Percentiles rank a stretch among this genome's conserved stretches.
Evolutionary conservation across 2,113 vertebrate species (phyloP).

Genomic region (Plecturocebus donacophilus): DNA sequence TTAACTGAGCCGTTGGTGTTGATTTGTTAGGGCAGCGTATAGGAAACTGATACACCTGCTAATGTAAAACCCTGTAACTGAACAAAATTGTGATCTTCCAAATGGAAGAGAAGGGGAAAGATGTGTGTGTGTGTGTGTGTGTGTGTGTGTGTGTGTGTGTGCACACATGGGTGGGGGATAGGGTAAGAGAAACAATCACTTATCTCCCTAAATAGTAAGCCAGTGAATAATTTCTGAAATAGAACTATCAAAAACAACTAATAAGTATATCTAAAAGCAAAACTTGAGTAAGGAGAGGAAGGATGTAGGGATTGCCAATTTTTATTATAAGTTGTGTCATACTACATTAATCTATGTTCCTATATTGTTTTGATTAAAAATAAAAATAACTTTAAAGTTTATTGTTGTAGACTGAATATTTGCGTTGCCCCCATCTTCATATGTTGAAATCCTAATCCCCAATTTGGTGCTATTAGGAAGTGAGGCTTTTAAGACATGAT

Average conservation of each 20-base stretch:
- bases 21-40: neutral
- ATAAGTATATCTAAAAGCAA: neutral
- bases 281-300: neutral
- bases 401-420: neutral
- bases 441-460: neutral
- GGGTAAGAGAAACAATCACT: neutral
- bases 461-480: neutral
- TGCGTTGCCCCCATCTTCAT: neutral
- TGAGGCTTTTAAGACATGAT: neutral
- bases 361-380: neutral
- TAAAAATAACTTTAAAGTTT: neutral
- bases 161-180: neutral
- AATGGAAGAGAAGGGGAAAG: neutral
- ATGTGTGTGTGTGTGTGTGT: no score
- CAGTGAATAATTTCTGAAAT: neutral
- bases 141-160: neutral
- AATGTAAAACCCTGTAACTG: neutral
- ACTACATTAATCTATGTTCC: neutral
- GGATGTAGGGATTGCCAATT: neutral
- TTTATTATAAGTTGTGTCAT: neutral
- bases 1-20: neutral
- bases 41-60: neutral
- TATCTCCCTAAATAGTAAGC: neutral
- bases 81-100: neutral
- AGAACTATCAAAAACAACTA: neutral